Base-by-base conservation (phyloP, 2,888 invertebrate genomes). In the Prosopocoilus inquinatus region DNA sequence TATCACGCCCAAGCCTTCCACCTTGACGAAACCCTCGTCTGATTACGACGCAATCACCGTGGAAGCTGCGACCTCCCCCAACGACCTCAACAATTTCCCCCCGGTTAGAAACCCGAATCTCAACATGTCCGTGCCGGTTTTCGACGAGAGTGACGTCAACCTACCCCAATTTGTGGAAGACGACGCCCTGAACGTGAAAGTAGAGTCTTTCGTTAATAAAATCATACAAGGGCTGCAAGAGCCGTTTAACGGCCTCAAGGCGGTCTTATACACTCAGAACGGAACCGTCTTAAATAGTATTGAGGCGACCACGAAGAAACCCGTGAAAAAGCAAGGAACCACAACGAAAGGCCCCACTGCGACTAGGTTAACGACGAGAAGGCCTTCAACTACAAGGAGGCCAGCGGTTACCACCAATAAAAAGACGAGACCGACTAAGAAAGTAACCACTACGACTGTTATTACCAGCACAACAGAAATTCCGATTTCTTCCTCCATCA, bases 31-130 rank as follows among this genome's bases (percentile, higher is more conserved):
- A 11, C 65, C 72, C 1, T 56, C 63, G n/a, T 63, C 65, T 11
- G 69, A 68, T 16, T 68, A 63, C 44, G 67, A 70, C 39, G 68
- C 69, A 11, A 58, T 59, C 9, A 64, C 71, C 7, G 70, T 75
- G 38, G 87, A 88, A 64, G 78, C 83, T 5, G 86, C 86, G 60
- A 87, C 89, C 0, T 66, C 72, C 5, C 70, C 71, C 9, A 87
- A 89, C 66, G 88, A 91, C 59, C 76, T 86, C 15, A 86, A 86
- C 34, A 91, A 91, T 66, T 93, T 93, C 78, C 92, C 92, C 11
- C 92, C 92, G 0, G 92, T 91, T 0, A 82, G 92, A 45, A 91
- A 92, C 73, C 92, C 92, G 0, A 87, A 91, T 77, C 77, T 91
- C 0, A 91, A 91, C 59, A 84, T 86, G 65, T 87, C 89, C 0